Base-by-base conservation (phyloP, 2,113 vertebrate species). In the Picathartes gymnocephalus region DNA sequence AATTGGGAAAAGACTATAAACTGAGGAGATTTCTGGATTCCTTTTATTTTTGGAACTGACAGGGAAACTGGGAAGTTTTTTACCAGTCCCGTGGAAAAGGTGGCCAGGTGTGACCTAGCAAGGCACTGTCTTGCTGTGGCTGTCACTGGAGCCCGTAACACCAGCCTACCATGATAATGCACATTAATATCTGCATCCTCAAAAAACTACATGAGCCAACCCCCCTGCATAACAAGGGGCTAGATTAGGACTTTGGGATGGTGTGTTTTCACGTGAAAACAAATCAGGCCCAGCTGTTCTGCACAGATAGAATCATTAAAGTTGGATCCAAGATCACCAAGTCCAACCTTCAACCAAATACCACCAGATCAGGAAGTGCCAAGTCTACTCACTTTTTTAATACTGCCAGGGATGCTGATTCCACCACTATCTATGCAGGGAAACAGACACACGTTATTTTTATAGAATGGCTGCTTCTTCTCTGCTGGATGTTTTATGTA, bases 1-100 rank as follows among this genome's bases (percentile, higher is more conserved):
- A 96, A 95, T 94, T 96, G 90, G 88, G 93, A 95, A 88, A 71
- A 83, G 40, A 68, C 31, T 88, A 82, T 70, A 79, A 95, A 90
- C n/a, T 73, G 79, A 76, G 72, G 62, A 74, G 27, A 71, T 65
- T 77, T 81, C 85, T 74, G 20, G 22, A 53, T 60, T 58, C 61
- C 61, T 86, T 88, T 60, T 50, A 24, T 77, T 81, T 87, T 85
- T 71, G 22, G 74, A 84, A 56, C 18, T 10, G 23, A 47, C 18
- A 70, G 58, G 28, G 42, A 87, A 76, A 56, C 6, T 1, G 0
- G 18, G 44, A 79, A 28, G 22, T 30, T 83, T 84, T 79, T 84
- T 3, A 0, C 28, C 48, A 70, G 60, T 78, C 35, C 72, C 17
- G 2, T 3, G 13, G 58, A 31, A 68, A 28, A 77, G 18, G 51